Conservation (phyloP, 2,888 invertebrate species). For the Lasioglossum calceatum region DNA sequence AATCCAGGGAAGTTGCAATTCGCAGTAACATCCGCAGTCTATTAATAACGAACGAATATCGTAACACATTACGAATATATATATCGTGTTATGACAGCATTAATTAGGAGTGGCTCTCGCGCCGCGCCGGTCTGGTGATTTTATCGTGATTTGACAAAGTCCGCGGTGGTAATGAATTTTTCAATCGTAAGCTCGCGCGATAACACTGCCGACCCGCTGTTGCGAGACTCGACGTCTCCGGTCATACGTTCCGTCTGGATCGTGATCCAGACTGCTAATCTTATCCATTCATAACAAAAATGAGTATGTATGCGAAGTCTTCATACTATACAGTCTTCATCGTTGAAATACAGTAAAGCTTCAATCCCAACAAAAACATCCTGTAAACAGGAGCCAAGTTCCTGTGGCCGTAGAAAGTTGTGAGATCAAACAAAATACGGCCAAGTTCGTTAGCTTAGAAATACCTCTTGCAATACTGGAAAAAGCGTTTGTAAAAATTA, state of each 20-base stretch:
- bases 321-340: neutral
- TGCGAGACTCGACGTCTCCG: neutral
- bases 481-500: too few relatives aligned
- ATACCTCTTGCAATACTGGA: too few relatives aligned
- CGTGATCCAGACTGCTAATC: neutral
- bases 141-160: neutral
- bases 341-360: too few relatives aligned
- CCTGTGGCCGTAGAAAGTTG: too few relatives aligned
- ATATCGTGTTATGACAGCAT: neutral
- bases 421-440: too few relatives aligned
- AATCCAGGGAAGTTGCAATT: too few relatives aligned
- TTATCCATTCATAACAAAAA: neutral
- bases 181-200: constrained; percentile 10
- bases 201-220: constrained; percentile 22
- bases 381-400: too few relatives aligned
- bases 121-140: neutral
- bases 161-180: constrained; percentile 9
- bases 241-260: neutral
- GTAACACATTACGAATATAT: neutral
- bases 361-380: too few relatives aligned
- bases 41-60: neutral
- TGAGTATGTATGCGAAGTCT: neutral
- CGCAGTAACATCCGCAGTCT: neutral
- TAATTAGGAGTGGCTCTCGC: neutral
- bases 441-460: too few relatives aligned